These are phyloP conservation scores for Baccha elongata DNA, from an alignment of 2,888 invertebrate species.

Conservation along the genomic window DNA sequence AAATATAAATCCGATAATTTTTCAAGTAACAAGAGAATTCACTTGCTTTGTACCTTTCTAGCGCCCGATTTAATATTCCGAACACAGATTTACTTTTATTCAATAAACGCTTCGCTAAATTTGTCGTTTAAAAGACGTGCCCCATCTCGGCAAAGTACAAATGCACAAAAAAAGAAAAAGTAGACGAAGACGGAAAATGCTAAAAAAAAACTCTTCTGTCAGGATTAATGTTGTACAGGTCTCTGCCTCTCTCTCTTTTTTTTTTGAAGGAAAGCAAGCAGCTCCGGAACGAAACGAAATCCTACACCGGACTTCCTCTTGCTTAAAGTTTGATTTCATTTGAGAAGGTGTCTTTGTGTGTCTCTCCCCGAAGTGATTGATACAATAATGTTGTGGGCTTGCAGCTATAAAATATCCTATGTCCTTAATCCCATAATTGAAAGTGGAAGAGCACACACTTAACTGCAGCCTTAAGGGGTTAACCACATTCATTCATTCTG, in stretches of 20 bases:
- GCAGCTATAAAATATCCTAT: neutral
- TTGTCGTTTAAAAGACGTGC: slow-evolving; percentile 72
- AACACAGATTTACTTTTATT: slow-evolving; percentile 75
- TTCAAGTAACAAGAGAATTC: slow-evolving; percentile 72
- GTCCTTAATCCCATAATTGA: slow-evolving; percentile 59
- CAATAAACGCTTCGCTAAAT: slow-evolving; percentile 74
- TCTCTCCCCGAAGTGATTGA: slow-evolving; percentile 42
- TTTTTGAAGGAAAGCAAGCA: neutral
- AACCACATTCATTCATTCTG: neutral
- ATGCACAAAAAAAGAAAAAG: slow-evolving; percentile 8
- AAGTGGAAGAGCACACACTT: slow-evolving; percentile 41
- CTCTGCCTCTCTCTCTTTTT: neutral
- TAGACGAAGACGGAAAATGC: slow-evolving; percentile 1
- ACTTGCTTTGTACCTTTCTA: slow-evolving; percentile 58
- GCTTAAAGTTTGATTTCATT: slow-evolving; percentile 53
- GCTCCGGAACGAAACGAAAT: slow-evolving; percentile 42
- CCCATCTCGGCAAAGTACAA: slow-evolving; percentile 26
- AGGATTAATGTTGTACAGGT: slow-evolving; percentile 40
- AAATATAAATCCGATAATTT: slow-evolving; percentile 70
- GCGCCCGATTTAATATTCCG: slow-evolving; percentile 70
- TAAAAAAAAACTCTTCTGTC: neutral
- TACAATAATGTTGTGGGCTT: too few species aligned
- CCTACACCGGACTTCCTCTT: slow-evolving; percentile 56
- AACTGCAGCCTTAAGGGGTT: slow-evolving; percentile 55
- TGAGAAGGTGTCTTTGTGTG: slow-evolving; percentile 28